Evolutionary conservation across 2,113 vertebrate genomes (phyloP), one percentile per base, ranked within the genome.

Genomic region (Rissa tridactyla): DNA sequence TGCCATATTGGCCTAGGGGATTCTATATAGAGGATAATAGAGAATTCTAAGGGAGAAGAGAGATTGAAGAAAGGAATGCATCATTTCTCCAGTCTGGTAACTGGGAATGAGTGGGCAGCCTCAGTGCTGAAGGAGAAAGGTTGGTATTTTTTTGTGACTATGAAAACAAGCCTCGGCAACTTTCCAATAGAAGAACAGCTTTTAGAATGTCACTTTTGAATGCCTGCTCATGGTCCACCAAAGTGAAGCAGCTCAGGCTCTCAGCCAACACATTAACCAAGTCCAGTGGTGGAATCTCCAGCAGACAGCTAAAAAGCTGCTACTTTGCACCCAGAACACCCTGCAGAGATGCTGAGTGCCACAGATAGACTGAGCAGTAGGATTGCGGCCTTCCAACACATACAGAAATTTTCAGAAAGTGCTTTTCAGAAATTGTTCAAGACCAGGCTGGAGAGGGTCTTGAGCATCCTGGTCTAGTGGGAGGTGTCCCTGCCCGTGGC

Each of bases 201-300:
- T 81, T 72, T 69, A 38, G 55, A 72, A 64, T 46, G 60, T 26
- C 38, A 61, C 19, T 84, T 1, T 2, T 30, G 14, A 75, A 61
- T 23, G 25, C 13, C 58, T 90, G 58, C 21, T 60, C 16, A 18
- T 42, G 18, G 38, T 47, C 25, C 16, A 69, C 10, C 29, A 8
- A 68, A 87, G 27, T 9, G 29, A 72, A 69, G 54, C 23, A 64
- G 47, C 18, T 26, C 6, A 29, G 23, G 20, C 58, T 80, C 77
- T 84, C n/a, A 51, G 30, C 8, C 60, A 72, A 60, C 8, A 49
- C 0, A 0, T 57, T 44, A 73, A 60, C 5, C 1, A 4, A 73
- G 40, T 73, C 13, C 64, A 81, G 30, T 11, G 10, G 5, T 61
- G 22, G 8, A 85, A 82, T 44, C 51, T 66, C 34, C 65, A 70